Base-by-base conservation (phyloP, 2,113 vertebrate species). In the Thamnophis sirtalis region DNA sequence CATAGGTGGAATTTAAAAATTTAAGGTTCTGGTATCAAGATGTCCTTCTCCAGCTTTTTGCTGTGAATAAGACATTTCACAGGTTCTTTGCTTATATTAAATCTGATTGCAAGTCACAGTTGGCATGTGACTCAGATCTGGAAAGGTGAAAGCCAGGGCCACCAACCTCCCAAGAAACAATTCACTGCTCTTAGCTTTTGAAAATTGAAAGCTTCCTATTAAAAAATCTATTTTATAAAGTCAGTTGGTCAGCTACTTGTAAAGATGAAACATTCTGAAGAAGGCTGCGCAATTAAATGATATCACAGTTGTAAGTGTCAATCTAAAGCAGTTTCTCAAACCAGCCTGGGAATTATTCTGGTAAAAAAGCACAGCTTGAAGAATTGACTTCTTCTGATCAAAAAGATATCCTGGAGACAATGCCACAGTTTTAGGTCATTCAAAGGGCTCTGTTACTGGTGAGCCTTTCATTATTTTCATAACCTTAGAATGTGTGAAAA, bases 321-420 rank as follows among this genome's bases (percentile, higher is more conserved):
- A 93, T 93, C 58, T 94, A 60, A 28, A 92, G 87, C 80, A 87
- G 60, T 63, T 63, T 92, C 73, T 49, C 68, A 8, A 91, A 24
- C 54, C 63, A 93, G 95, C 88, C 93, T 89, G 56, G 94, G 93
- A 96, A 96, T 95, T 93, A 95, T 54, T 92, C 93, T 94, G 85
- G 93, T 87, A 96, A 96, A 94, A 97, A 93, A 95, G 86, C 95
- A 95, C 97, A 97, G 96, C 93, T 93, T 96, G 96, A 97, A 97
- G 95, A 73, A 85, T 24, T 90, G 93, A 96, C 93, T 96, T 97
- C 94, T 95, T 93, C 80, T 95, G 93, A 97, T 97, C 96, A 96
- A 96, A 98, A 86, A 95, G 96, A 94, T 95, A 92, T 92, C 94
- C 94, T 93, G 92, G 91, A 93, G 96, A 94, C 92, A 95, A 95